A percentile compares a stretch with the other conserved stretches of the same genome.
phyloP scores from a whole-genome alignment of 2,888 invertebrate species.

The Chorisops tibialis region DNA sequence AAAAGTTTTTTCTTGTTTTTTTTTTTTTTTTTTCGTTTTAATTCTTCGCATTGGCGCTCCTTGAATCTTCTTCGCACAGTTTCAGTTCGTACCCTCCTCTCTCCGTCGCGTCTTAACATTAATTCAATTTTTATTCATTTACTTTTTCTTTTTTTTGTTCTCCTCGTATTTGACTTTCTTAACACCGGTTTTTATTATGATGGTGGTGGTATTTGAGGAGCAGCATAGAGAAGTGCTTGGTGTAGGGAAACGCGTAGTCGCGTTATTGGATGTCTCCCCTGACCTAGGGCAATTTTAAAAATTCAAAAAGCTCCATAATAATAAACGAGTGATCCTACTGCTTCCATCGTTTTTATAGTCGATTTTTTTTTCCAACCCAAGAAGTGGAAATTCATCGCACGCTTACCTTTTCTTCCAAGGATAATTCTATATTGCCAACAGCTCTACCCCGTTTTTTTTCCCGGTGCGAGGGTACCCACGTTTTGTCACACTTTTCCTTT shows the following conservation, averaged over 20 bases:
- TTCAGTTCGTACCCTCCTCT: no score
- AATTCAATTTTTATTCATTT: no score
- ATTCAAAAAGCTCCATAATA: slow-evolving; percentile 20
- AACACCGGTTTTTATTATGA: no score
- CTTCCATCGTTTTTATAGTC: slow-evolving; percentile 16
- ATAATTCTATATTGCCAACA: background rate
- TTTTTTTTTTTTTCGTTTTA: background rate
- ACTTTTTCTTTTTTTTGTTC: no score
- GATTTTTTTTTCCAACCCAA: slow-evolving; percentile 1
- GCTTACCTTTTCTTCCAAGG: background rate
- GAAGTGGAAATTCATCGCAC: background rate
- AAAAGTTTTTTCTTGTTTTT: background rate
- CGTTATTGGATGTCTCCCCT: slow-evolving; percentile 11
- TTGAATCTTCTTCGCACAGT: no score
- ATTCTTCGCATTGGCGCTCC: no score
- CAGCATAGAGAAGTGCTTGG: no score
- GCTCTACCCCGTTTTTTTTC: slow-evolving; percentile 5
- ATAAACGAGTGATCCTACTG: slow-evolving; percentile 3
- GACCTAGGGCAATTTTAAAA: slow-evolving; percentile 33
- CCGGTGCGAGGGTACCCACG: background rate
- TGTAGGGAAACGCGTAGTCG: no score
- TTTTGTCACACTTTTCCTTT: slow-evolving; percentile 18
- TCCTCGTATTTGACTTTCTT: no score
- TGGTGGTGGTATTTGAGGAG: no score
- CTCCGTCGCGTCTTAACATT: no score